A percentile compares a stretch with the other conserved stretches of the same genome.
These are phyloP conservation scores for Agriotes lineatus DNA, from an alignment of 2,888 invertebrate species.

Conservation along the genomic window DNA sequence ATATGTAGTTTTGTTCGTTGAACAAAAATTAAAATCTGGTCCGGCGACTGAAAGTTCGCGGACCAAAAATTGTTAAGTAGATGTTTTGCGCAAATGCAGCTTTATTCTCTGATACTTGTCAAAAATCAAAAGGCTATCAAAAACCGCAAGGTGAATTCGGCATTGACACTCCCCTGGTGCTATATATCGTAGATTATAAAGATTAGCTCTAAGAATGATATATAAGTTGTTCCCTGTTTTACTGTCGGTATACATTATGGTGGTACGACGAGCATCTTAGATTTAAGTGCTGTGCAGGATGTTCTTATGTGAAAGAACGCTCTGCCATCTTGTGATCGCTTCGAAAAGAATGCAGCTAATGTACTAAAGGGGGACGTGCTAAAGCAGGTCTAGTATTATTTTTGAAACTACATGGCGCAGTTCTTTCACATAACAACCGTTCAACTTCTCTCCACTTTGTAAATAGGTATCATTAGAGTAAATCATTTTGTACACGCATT, in stretches of 20 bases:
- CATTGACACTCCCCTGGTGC: constrained; percentile 35
- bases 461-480: constrained; percentile 33
- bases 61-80: constrained; percentile 17
- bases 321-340: not conserved
- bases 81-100: constrained; percentile 20
- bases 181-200: constrained; percentile 36
- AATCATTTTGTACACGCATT: constrained; percentile 41
- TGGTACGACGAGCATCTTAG: constrained; percentile 17
- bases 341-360: not conserved
- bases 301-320: constrained; percentile 17
- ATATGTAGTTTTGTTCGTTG: constrained; percentile 12
- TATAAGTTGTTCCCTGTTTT: constrained; percentile 28
- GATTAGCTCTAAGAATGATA: constrained; percentile 27
- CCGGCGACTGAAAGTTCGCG: constrained; percentile 16
- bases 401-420: too few species aligned
- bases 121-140: constrained; percentile 2
- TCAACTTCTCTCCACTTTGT: constrained; percentile 33
- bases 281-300: constrained; percentile 10
- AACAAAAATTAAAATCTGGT: constrained; percentile 14
- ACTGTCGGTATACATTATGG: constrained; percentile 21
- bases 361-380: too few species aligned
- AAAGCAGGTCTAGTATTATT: not conserved
- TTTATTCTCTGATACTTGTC: not conserved
- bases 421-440: constrained; percentile 21
- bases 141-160: constrained; percentile 5